Evolutionary conservation across 2,888 invertebrate species (phyloP), one percentile per base, ranked within the genome.

Genomic region (Epirrita christyi): DNA sequence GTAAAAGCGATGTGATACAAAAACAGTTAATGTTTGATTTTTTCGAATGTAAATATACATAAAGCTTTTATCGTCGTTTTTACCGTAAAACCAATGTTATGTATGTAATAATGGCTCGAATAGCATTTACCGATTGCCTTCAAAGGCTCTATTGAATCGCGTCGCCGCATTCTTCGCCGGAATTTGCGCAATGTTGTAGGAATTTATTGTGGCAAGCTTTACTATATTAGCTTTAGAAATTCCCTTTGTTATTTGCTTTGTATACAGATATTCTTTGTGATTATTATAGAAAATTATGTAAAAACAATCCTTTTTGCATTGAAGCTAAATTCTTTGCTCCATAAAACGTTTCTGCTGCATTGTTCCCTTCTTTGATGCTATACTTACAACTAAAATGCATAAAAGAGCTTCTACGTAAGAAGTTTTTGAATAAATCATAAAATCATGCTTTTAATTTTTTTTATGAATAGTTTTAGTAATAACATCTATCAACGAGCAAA

Each of bases 111-210:
- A 63, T 56, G 36, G 50, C 28, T 38, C 37, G 50, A 50, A 50
- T 43, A 60, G 63, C 47, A 58, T 72, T 73, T 71, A 67, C 62
- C 63, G 61, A 71, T 64, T 65, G 53, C 59, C 65, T 60, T 64
- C 56, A 68, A 69, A 70, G 67, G 61, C 52, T 67, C 64, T 66
- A 70, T 70, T 70, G 68, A 69, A 66, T 63, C 64, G 65, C 51
- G 46, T 61, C 21, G 63, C 62, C 70, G 66, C 59, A 65, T 67
- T 67, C 41, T 49, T 44, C 29, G 36, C 6, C 6, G 13, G 49
- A 37, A 41, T 43, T 38, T 37, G 27, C 41, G 37, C 42, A 36
- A 59, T 50, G 49, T 46, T 14, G 64, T 64, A 21, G 59, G 67
- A 64, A 67, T 67, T 66, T 67, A 68, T 63, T 68, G 61, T 60